Evolutionary conservation across 1,140 invertebrate genomes (phyloP).

Genomic region (Drosophila equinoxialis): DNA sequence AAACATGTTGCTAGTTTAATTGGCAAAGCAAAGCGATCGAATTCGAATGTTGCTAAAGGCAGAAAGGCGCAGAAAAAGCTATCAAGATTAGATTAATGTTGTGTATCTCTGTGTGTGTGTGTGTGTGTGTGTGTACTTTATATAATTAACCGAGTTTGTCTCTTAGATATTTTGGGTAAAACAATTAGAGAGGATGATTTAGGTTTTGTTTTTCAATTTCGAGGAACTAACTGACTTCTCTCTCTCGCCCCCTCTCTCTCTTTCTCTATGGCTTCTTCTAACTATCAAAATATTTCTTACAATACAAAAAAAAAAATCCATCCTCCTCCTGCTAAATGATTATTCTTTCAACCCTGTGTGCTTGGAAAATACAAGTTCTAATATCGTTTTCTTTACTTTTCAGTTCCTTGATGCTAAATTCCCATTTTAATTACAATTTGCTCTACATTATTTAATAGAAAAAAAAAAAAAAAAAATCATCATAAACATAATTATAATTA

Average conservation of each 20-base stretch:
- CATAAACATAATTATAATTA: conserved; percentile 64
- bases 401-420: conserved; percentile 35
- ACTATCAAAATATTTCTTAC: not conserved
- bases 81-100: conserved; percentile 22
- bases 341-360: too few species aligned
- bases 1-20: conserved; percentile 49
- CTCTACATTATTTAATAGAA: conserved; percentile 55
- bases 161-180: too few species aligned
- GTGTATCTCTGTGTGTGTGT: not conserved
- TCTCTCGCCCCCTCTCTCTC: too few species aligned
- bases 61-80: conserved; percentile 54
- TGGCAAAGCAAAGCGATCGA: conserved; percentile 51
- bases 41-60: conserved; percentile 53
- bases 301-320: too few species aligned
- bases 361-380: conserved; percentile 14
- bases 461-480: conserved; percentile 43
- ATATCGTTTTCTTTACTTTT: conserved; percentile 38
- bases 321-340: too few species aligned
- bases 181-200: too few species aligned
- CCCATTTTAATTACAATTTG: conserved; percentile 63
- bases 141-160: not conserved
- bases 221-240: conserved; percentile 5
- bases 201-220: too few species aligned
- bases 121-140: not conserved
- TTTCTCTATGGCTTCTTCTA: not conserved